Percentiles rank a stretch among this genome's conserved stretches.
These are phyloP conservation scores for Tachuris rubrigastra DNA, from an alignment of 2,113 vertebrate species.

Conservation along the genomic window DNA sequence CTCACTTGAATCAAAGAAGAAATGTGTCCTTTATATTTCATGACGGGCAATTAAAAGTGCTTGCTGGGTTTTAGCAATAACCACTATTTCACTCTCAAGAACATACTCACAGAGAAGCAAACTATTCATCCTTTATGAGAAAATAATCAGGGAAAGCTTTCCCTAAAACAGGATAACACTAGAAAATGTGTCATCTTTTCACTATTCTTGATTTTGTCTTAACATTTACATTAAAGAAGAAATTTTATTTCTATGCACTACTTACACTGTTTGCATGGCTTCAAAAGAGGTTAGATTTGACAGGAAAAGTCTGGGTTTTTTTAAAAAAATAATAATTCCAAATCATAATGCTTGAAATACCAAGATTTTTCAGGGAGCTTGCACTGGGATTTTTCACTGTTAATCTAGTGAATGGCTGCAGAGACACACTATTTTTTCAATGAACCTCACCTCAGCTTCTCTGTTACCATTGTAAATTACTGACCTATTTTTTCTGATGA, in stretches of 20 bases:
- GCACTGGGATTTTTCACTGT: not conserved
- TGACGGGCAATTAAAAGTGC: not conserved
- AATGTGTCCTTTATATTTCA: not conserved
- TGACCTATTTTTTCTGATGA: not conserved
- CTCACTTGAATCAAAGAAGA: not conserved
- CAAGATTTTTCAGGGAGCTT: not conserved
- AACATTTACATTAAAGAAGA: not conserved
- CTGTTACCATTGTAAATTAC: not conserved
- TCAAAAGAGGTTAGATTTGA: not conserved
- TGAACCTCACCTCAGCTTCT: not conserved
- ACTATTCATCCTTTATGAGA: not conserved
- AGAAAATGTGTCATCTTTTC: not conserved
- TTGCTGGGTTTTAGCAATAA: not conserved
- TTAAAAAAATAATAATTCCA: not conserved
- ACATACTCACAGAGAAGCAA: not conserved
- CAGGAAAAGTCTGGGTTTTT: not conserved
- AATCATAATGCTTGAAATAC: not conserved
- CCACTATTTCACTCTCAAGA: not conserved
- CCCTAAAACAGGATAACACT: not conserved
- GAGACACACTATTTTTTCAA: not conserved
- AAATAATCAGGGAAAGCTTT: not conserved
- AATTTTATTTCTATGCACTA: not conserved
- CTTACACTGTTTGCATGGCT: not conserved
- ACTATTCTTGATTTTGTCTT: not conserved
- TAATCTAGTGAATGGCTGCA: not conserved